A percentile compares a stretch with the other conserved stretches of the same genome.
Evolutionary conservation across 2,113 vertebrate species (phyloP).

Genomic region (Excalfactoria chinensis): DNA sequence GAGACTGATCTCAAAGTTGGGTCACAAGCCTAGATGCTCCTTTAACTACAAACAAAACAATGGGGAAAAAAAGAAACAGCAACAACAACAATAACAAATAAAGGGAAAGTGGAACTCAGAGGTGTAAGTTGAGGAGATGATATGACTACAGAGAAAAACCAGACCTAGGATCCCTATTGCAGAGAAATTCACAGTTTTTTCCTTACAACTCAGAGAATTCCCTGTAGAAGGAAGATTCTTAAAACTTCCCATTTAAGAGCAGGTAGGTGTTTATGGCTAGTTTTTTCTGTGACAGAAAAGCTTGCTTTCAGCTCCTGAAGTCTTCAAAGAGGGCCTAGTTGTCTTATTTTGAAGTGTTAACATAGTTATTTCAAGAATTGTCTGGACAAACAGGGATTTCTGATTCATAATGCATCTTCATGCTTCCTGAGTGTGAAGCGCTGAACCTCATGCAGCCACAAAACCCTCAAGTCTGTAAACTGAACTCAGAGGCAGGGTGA

Average conservation of each 20-base stretch:
- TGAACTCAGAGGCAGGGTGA: background rate
- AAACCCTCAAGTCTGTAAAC: background rate
- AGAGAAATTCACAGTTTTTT: background rate
- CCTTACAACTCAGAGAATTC: background rate
- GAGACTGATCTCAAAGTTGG: background rate
- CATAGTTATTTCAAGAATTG: background rate
- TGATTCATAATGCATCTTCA: background rate
- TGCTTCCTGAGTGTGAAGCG: background rate
- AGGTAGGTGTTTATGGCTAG: background rate
- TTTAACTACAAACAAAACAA: background rate
- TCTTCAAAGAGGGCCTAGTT: background rate
- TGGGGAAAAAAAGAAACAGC: background rate
- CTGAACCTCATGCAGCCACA: background rate
- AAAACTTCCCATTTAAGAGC: background rate
- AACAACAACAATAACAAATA: too few relatives aligned
- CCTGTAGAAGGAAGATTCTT: background rate
- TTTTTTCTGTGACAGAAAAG: background rate
- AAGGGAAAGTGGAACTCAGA: background rate
- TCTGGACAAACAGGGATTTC: background rate
- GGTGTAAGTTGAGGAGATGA: background rate
- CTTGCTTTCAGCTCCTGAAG: background rate
- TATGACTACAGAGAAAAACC: background rate
- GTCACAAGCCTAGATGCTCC: background rate
- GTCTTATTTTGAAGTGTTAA: background rate
- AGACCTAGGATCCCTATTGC: background rate